phyloP scores from a whole-genome alignment of 1,140 invertebrate species.

The Meloidogyne floridensis region DNA sequence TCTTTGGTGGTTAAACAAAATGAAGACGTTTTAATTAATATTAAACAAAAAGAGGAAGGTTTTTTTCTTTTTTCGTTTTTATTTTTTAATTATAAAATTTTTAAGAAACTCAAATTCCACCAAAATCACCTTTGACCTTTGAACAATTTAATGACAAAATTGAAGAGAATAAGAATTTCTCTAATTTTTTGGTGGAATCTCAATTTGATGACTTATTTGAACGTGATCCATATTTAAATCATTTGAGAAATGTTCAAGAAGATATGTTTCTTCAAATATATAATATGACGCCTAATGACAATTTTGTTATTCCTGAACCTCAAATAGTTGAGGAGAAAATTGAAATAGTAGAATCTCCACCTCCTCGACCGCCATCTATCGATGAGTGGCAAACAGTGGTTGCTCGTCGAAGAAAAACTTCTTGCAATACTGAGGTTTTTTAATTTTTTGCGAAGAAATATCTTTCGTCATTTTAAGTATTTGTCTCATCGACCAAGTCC shows the following conservation, averaged over 20 bases:
- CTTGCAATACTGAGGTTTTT: not conserved
- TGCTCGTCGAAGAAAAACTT: not conserved
- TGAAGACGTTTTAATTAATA: not conserved
- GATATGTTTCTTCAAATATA: not conserved
- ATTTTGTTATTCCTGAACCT: not conserved
- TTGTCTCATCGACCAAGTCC: constrained; percentile 5
- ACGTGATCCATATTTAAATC: not conserved
- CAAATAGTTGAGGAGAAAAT: not conserved
- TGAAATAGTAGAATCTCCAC: not conserved
- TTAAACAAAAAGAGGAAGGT: not conserved
- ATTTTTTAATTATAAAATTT: not conserved
- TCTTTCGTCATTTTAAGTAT: not conserved
- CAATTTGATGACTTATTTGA: not conserved
- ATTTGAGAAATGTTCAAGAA: not conserved
- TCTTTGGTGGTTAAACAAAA: not conserved
- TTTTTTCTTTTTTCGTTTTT: not conserved
- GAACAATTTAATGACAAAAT: not conserved
- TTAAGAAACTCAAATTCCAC: not conserved
- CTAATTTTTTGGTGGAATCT: not conserved
- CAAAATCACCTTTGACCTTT: not conserved
- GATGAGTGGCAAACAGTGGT: not conserved
- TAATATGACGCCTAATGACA: not conserved
- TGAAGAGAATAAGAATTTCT: not conserved
- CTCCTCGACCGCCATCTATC: not conserved
- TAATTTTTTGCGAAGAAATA: not conserved